phyloP scores from a whole-genome alignment of 2,888 invertebrate genomes.

The Mactromeris polynyma region DNA sequence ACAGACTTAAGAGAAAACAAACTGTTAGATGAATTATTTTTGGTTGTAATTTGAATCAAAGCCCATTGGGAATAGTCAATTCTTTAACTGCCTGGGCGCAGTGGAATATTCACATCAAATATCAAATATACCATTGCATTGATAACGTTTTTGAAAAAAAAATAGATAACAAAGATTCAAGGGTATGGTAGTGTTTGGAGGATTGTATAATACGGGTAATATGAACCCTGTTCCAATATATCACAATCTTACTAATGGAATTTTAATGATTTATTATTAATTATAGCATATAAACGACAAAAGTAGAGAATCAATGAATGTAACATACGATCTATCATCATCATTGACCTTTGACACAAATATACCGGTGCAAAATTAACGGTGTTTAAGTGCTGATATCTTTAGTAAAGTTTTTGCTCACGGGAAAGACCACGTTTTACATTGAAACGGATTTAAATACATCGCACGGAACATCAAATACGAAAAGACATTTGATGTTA shows the following conservation, averaged over 20 bases:
- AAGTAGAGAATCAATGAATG: not conserved
- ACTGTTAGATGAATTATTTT: not conserved
- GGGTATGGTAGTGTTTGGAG: not conserved
- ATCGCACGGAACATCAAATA: not conserved
- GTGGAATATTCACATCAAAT: not conserved
- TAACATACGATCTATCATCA: not conserved
- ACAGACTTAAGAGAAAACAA: not conserved
- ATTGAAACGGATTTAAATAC: not conserved
- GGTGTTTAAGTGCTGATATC: not conserved
- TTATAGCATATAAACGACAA: constrained; percentile 6
- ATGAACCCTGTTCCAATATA: not conserved
- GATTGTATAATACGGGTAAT: not conserved
- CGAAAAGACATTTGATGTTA: not conserved
- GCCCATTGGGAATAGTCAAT: not conserved
- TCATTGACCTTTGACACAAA: not conserved
- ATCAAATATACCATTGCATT: not conserved
- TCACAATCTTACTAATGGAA: not conserved
- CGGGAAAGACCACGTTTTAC: not conserved
- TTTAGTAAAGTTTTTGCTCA: not conserved
- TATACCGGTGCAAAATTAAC: not conserved
- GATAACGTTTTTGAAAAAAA: not conserved
- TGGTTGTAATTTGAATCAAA: not conserved
- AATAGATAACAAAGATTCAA: not conserved
- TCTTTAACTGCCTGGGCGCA: not conserved
- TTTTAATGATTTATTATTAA: not conserved